These are phyloP conservation scores for Mycetomoellerius zeteki DNA, from an alignment of 1,140 invertebrate species.

Conservation along the genomic window DNA sequence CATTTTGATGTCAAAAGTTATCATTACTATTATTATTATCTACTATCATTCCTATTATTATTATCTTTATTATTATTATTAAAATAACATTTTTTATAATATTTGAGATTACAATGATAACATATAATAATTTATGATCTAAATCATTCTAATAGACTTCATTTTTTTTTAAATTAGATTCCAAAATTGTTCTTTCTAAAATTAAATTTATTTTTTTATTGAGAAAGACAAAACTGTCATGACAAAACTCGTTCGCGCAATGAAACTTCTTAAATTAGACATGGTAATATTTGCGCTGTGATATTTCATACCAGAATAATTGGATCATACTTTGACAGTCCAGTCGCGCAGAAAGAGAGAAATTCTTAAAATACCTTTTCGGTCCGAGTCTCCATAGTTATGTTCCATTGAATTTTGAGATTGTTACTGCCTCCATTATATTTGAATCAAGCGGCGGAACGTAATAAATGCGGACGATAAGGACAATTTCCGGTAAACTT, in stretches of 20 bases:
- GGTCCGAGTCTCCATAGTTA: slow-evolving; percentile 29
- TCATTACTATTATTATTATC: too few relatives aligned
- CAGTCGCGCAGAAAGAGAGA: not conserved
- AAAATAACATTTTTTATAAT: too few relatives aligned
- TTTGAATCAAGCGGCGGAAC: slow-evolving; percentile 37
- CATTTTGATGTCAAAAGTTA: too few relatives aligned
- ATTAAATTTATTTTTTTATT: not conserved
- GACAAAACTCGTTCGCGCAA: not conserved
- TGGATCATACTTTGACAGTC: slow-evolving; percentile 2
- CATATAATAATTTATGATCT: too few relatives aligned
- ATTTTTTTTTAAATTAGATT: not conserved
- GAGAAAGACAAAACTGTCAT: not conserved
- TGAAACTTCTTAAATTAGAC: slow-evolving; percentile 28
- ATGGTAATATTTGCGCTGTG: slow-evolving; percentile 25
- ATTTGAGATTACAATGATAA: too few relatives aligned
- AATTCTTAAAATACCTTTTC: slow-evolving; percentile 58
- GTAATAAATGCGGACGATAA: slow-evolving; percentile 59
- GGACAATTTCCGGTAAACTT: slow-evolving; percentile 53
- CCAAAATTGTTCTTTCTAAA: not conserved
- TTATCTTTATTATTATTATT: too few relatives aligned
- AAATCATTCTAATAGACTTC: not conserved
- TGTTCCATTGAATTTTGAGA: slow-evolving; percentile 58
- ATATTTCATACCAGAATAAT: slow-evolving; percentile 40
- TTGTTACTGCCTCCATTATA: slow-evolving; percentile 53
- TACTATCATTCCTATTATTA: too few relatives aligned